These are phyloP conservation scores for Lichenostomus cassidix DNA, from an alignment of 2,113 vertebrate species.

Conservation along the genomic window DNA sequence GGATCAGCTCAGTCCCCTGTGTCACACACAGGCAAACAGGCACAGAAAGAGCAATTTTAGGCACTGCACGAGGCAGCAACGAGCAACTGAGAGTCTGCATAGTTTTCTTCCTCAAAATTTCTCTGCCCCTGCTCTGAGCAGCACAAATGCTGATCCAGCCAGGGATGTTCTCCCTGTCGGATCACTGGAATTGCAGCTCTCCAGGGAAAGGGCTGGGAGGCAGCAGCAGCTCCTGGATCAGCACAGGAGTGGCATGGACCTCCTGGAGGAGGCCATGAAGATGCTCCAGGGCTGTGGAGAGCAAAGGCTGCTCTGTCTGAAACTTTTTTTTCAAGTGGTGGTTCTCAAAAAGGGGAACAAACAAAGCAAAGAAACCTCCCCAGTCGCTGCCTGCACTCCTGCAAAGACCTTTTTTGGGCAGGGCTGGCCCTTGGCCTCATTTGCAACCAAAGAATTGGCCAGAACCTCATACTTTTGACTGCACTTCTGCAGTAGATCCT, in stretches of 20 bases:
- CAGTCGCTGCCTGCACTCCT: not conserved
- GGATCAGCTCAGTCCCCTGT: accelerated
- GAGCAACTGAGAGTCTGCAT: accelerated
- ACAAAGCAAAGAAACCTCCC: not conserved
- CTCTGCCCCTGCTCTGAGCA: not conserved
- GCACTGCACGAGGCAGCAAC: accelerated
- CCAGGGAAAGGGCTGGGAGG: not conserved
- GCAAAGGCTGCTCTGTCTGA: not conserved
- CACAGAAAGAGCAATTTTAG: not conserved
- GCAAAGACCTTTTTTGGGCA: conserved; percentile 32
- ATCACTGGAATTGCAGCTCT: not conserved
- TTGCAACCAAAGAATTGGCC: not conserved
- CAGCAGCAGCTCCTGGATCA: not conserved
- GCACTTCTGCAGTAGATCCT: not conserved
- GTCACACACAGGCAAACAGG: not conserved
- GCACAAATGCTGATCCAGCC: not conserved
- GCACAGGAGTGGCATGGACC: not conserved
- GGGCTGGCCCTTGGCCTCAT: not conserved
- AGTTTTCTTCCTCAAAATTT: not conserved
- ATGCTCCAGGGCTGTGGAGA: not conserved
- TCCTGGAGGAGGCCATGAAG: not conserved
- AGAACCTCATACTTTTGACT: not conserved
- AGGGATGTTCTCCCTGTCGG: not conserved
- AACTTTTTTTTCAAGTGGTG: not conserved
- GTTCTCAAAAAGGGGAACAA: conserved; percentile 59